Conservation (phyloP, 2,797 vertebrate genomes). For the Channallabes apus region DNA sequence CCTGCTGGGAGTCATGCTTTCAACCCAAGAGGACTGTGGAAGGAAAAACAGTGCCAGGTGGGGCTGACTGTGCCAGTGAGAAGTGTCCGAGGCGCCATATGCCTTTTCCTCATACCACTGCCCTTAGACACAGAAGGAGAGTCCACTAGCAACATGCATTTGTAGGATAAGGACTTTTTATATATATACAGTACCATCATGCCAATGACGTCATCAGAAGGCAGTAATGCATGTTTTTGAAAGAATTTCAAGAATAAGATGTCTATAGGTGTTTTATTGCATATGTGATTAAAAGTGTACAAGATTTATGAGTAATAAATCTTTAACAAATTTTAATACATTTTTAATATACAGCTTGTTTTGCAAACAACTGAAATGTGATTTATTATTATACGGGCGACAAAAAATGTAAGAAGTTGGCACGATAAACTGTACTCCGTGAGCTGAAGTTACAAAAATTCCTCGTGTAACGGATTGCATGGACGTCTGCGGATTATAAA, state of each 20-base stretch:
- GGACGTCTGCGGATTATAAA: neutral
- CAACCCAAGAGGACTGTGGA: slow-evolving; percentile 28
- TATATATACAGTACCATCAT: neutral
- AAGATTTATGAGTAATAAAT: neutral
- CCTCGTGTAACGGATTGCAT: too few relatives aligned
- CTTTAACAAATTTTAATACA: neutral
- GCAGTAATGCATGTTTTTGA: too few relatives aligned
- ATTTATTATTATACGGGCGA: neutral
- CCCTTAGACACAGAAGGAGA: slow-evolving; percentile 22
- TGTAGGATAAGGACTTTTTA: neutral
- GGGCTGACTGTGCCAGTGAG: slow-evolving; percentile 30
- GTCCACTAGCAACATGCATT: slow-evolving; percentile 16
- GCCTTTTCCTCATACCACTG: slow-evolving; percentile 18
- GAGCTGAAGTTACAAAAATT: neutral
- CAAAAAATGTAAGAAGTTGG: too few relatives aligned
- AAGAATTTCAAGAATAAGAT: too few relatives aligned
- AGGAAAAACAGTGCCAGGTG: slow-evolving; percentile 44
- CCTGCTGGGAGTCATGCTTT: slow-evolving; percentile 27
- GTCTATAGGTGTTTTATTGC: neutral
- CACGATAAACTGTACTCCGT: neutral
- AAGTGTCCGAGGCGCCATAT: slow-evolving; percentile 44
- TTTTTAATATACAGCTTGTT: neutral
- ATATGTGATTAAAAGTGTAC: neutral
- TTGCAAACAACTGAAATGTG: neutral
- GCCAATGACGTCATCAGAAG: neutral